Evolutionary conservation across 2,797 vertebrate genomes (phyloP).

Genomic region (Gymnoscopelus microlampas): DNA sequence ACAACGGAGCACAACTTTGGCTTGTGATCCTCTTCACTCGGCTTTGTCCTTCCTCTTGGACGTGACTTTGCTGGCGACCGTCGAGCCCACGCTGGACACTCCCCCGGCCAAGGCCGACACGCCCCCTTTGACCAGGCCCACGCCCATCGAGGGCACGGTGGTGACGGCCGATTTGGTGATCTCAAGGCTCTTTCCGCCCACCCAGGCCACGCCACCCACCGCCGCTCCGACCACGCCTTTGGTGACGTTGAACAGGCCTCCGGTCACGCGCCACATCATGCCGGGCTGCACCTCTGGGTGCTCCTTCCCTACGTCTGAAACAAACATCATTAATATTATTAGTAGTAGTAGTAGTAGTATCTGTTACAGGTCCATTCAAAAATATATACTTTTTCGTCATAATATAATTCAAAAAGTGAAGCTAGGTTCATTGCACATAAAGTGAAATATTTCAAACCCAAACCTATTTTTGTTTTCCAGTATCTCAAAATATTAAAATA

Average conservation of each 20-base stretch:
- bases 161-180: constrained; percentile 82
- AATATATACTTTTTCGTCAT: no score
- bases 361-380: background rate
- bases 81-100: constrained; percentile 79
- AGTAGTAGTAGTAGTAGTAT: background rate
- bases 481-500: no score
- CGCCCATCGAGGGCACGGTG: constrained; percentile 75
- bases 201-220: constrained; percentile 82
- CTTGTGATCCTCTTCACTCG: constrained; percentile 67
- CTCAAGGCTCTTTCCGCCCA: constrained; percentile 83
- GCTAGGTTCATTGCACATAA: no score
- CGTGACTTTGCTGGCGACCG: constrained; percentile 81
- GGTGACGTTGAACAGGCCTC: constrained; percentile 81
- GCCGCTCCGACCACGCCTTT: constrained; percentile 82
- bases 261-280: constrained; percentile 81
- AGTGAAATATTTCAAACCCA: no score
- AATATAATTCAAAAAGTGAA: no score
- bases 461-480: no score
- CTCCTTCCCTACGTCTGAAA: constrained; percentile 73
- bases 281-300: constrained; percentile 61
- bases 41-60: constrained; percentile 84
- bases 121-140: constrained; percentile 81
- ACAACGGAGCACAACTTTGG: no score
- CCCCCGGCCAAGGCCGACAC: constrained; percentile 81
- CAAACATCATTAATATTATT: no score